phyloP scores from a whole-genome alignment of 2,113 vertebrate genomes.

The Fregetta grallaria region DNA sequence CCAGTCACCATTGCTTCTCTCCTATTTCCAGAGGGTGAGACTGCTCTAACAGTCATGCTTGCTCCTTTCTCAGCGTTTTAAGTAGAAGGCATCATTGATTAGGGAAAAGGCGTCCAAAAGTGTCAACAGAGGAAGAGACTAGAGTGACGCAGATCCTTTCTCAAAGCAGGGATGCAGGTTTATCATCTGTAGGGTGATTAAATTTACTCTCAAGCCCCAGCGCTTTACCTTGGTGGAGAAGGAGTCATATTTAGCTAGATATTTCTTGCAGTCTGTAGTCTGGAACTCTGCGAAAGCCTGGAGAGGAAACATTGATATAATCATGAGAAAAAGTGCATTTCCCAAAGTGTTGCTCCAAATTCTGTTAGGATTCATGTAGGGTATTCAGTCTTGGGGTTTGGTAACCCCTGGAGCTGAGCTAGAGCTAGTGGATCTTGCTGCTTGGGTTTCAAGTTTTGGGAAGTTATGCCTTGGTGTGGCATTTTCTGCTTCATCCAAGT shows the following conservation, averaged over 20 bases:
- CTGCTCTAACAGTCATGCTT: not conserved
- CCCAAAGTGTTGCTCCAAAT: not conserved
- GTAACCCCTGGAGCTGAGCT: not conserved
- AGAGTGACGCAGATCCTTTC: not conserved
- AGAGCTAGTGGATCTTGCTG: not conserved
- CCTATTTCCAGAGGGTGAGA: no score
- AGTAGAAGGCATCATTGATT: not conserved
- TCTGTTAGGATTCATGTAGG: not conserved
- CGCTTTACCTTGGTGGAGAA: constrained; percentile 63
- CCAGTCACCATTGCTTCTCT: not conserved
- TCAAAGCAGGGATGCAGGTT: not conserved
- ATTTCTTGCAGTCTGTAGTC: not conserved
- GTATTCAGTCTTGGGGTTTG: not conserved
- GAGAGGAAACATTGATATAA: not conserved
- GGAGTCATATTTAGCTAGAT: not conserved
- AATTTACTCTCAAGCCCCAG: not conserved
- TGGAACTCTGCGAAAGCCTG: not conserved
- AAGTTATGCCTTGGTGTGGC: not conserved
- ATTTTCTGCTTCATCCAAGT: not conserved
- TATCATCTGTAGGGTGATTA: not conserved
- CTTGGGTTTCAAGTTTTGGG: no score
- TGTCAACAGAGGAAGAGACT: no score
- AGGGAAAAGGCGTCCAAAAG: not conserved
- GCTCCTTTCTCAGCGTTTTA: not conserved
- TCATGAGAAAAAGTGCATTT: not conserved